Base-by-base conservation (phyloP, 2,113 vertebrate genomes). In the Onychorhynchus coronatus region DNA sequence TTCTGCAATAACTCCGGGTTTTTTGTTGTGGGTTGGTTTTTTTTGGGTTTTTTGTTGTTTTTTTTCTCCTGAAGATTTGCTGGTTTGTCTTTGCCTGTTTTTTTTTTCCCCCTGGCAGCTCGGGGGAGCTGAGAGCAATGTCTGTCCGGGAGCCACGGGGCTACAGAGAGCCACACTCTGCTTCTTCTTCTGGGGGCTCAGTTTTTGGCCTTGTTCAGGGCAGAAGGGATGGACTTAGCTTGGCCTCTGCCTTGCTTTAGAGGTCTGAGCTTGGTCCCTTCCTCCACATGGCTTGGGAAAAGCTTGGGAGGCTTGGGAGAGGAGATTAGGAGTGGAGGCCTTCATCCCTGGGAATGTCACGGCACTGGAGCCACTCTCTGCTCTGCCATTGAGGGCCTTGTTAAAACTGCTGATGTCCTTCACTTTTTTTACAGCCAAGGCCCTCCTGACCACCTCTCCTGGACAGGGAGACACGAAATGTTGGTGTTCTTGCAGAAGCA, bases 211-310 rank as follows among this genome's bases (percentile, higher is more conserved):
- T 49, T 25, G 24, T 76, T 44, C 12, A 22, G 90, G 79, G 50
- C 55, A 46, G 61, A 42, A 23, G 7, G 53, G 85, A 11, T 24
- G 62, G 65, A 8, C 31, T 30, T 30, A 68, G 78, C 35, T 82
- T 23, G 9, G 24, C 22, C 61, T 55, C 61, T 55, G 71, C 47
- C 52, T 49, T 44, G 12, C 75, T 49, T 33, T 18, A 4, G 65
- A 19, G 73, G 21, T 17, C 71, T 16, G 39, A 7, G n/a, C 6
- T 58, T 2, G 24, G 55, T 47, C 2, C 6, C 31, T 52, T 52
- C 53, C 20, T 56, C 24, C 62, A 7, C 9, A 0, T 2, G 16
- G 53, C 31, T 46, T 0, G 5, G 76, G 66, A 28, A 8, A 5
- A 27, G 47, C 73, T 53, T 20, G 0, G 65, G 53, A 10, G n/a